Evolutionary conservation across 2,113 vertebrate genomes (phyloP).

Genomic region (Smithornis capensis): DNA sequence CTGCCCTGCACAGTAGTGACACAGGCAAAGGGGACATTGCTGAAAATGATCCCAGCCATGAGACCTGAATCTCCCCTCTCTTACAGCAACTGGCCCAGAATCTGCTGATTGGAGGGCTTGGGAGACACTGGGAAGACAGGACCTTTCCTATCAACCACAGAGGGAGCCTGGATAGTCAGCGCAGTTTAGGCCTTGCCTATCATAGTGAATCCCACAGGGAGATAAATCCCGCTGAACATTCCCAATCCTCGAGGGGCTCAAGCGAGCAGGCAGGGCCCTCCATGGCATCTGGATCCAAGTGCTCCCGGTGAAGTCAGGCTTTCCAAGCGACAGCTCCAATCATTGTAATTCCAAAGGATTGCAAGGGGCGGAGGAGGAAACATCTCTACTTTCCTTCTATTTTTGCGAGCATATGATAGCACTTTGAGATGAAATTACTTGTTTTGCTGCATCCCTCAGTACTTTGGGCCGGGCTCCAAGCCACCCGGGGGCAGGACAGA

Average conservation of each 20-base stretch:
- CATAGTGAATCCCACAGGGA: neutral
- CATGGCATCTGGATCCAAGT: neutral
- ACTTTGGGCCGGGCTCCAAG: neutral
- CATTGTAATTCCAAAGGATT: neutral
- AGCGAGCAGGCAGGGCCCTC: neutral
- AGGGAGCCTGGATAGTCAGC: neutral
- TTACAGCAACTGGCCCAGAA: neutral
- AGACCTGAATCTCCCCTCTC: neutral
- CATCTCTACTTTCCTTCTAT: constrained; percentile 24
- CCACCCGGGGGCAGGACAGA: neutral
- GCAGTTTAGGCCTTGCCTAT: neutral
- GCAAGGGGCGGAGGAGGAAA: neutral
- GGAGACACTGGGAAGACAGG: neutral
- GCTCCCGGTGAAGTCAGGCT: neutral
- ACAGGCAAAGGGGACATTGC: neutral
- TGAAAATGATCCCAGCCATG: neutral
- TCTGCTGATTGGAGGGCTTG: neutral
- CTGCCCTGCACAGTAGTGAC: neutral
- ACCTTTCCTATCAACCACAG: neutral
- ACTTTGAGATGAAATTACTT: constrained; percentile 25
- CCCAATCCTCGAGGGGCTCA: neutral
- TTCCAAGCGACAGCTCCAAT: neutral
- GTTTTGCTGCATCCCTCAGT: neutral
- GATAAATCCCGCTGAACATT: neutral
- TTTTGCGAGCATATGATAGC: constrained; percentile 36